phyloP scores from a whole-genome alignment of 2,113 vertebrate genomes.

The Polypterus senegalus region DNA sequence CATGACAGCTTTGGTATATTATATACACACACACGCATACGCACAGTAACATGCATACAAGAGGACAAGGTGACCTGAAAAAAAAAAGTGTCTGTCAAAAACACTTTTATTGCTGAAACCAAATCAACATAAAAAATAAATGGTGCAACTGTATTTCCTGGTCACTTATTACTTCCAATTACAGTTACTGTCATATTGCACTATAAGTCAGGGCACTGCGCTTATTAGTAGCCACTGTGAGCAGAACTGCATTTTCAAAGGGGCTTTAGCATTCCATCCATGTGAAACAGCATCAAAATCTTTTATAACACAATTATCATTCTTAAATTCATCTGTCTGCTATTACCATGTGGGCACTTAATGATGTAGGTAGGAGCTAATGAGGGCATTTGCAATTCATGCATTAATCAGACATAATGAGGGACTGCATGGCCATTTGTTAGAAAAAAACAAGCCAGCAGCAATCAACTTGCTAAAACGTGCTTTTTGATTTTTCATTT shows the following conservation, averaged over 20 bases:
- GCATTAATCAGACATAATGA: slow-evolving; percentile 35
- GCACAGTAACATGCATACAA: neutral
- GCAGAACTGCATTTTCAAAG: slow-evolving; percentile 1
- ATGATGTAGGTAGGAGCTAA: slow-evolving; percentile 35
- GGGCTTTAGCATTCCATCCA: neutral
- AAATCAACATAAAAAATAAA: neutral
- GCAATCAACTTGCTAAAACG: slow-evolving; percentile 17
- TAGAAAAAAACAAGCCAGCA: slow-evolving; percentile 16
- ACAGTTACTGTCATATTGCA: neutral
- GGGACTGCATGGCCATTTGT: slow-evolving; percentile 25
- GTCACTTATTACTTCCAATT: neutral
- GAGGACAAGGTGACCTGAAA: neutral
- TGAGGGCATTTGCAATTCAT: slow-evolving; percentile 26
- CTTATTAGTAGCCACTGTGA: neutral
- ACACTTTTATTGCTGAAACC: neutral
- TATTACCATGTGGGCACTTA: slow-evolving; percentile 23
- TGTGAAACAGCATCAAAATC: slow-evolving; percentile 17
- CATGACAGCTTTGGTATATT: neutral
- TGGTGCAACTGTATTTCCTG: neutral
- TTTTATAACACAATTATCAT: slow-evolving; percentile 26
- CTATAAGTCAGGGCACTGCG: neutral
- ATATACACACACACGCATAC: neutral
- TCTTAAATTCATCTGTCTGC: slow-evolving; percentile 2
- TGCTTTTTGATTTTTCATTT: too few relatives aligned
- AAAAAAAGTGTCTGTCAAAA: slow-evolving; percentile 26